Conservation (phyloP, 2,797 vertebrate species). For the Streptopelia turtur region DNA sequence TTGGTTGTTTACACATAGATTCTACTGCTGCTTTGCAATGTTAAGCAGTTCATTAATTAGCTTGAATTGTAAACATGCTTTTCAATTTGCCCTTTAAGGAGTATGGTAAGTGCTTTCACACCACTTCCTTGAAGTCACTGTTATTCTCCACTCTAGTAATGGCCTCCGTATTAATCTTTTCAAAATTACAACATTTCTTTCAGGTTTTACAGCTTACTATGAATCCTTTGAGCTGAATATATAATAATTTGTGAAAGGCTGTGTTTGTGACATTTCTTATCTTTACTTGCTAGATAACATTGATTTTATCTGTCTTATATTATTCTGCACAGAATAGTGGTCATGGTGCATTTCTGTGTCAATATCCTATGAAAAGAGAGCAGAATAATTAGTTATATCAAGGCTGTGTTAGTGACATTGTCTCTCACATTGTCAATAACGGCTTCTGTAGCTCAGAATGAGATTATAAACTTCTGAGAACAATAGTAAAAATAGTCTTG, state of each 20-base stretch:
- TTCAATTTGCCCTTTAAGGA: background rate
- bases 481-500: background rate
- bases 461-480: background rate
- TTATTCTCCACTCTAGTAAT: background rate
- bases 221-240: background rate
- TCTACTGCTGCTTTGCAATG: background rate
- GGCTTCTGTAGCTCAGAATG: background rate
- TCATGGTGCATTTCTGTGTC: background rate
- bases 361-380: background rate
- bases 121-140: background rate
- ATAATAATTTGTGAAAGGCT: background rate
- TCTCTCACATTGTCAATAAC: background rate
- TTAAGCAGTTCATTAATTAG: background rate
- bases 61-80: background rate
- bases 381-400: constrained; percentile 2
- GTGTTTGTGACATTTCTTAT: background rate
- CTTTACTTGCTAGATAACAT: background rate
- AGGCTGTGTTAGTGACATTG: background rate
- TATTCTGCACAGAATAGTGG: background rate
- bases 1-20: background rate
- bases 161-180: background rate
- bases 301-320: constrained; percentile 35
- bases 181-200: background rate
- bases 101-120: background rate
- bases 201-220: background rate